Evolutionary conservation across 23 tunicate species (phyloP), one percentile per base, ranked within the genome.

Genomic region (Clavelina lepadiformis): DNA sequence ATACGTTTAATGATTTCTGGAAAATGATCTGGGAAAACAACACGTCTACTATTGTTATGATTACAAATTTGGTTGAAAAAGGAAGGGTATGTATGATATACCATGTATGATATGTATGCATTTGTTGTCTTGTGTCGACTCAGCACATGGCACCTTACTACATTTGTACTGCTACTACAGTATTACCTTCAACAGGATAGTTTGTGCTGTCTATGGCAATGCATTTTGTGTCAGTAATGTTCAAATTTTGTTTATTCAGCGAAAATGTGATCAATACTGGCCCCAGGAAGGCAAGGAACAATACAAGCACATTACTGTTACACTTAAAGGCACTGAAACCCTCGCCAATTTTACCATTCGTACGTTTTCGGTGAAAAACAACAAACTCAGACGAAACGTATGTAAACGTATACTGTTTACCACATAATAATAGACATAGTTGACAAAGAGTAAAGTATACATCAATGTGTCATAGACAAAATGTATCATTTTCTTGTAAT

Each of bases 211-310:
- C n/a, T n/a, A n/a, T n/a, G n/a, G n/a, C n/a, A n/a, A n/a, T n/a
- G n/a, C n/a, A n/a, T n/a, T n/a, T n/a, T n/a, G n/a, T n/a, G n/a
- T n/a, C n/a, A n/a, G n/a, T n/a, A n/a, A n/a, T n/a, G n/a, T n/a
- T n/a, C n/a, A n/a, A n/a, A n/a, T n/a, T n/a, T n/a, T n/a, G n/a
- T n/a, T n/a, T n/a, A n/a, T 57, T 21, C 69, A 82, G 91, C 60
- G 77, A 28, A 88, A 88, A 68, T 88, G 96, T 52, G 96, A 88
- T 33, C 87, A 80, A 41, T 88, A 88, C 61, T 88, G 96, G 96
- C 96, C 96, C 11, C 82, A 69, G 15, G 96, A 88, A 49, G 96
- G 96, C 25, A 73, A 75, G 61, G 96, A 88, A 37, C 82, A 74
- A 45, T 88, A 88, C 82, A 88, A 80, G 52, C 81, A 88, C 69